Evolutionary conservation across 2,797 vertebrate species (phyloP), one percentile per base, ranked within the genome.

Genomic region (Malurus leucopterus): DNA sequence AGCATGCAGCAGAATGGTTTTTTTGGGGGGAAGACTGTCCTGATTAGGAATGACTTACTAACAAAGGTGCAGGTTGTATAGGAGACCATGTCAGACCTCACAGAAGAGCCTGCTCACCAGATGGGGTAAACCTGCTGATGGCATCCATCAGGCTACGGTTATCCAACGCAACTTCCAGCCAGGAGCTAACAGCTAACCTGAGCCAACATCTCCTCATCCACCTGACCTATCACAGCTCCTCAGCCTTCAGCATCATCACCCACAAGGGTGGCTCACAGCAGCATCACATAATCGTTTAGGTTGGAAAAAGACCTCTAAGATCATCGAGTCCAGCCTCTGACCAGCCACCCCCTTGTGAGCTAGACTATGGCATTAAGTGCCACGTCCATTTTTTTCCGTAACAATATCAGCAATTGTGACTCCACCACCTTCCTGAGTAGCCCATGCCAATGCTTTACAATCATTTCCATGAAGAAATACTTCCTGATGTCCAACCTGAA

Each of bases 381-480:
- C 29, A 26, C 0, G 0, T 44, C 38, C 8, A 6, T 29, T 43
- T 16, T 7, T 63, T 50, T 40, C 24, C 26, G n/a, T 13, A 63
- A 34, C 30, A 46, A 2, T 3, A 46, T 21, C 10, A 27, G 29
- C 12, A 8, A 30, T 57, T 6, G 32, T 27, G 8, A 44, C 6
- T 63, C 38, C 3, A 44, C 0, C 3, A 26, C 4, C 29, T 40
- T 4, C 3, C 38, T 44, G 20, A 2, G 13, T 36, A 43, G 13
- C 13, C 20, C 7, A 13, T 57, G 44, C 17, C 38, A 34, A 14
- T 16, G 15, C 15, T 57, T 44, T 34, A 26, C 29, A 40, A 32
- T 15, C 20, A 12, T 68, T 69, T 53, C 11, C 44, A 58, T 26
- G 8, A 11, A 26, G 6, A 78, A 64, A 22, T 18, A 21, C 43